A percentile compares a stretch with the other conserved stretches of the same genome.
Evolutionary conservation across 2,888 invertebrate species (phyloP).

Genomic region (Andricus quercusramuli): DNA sequence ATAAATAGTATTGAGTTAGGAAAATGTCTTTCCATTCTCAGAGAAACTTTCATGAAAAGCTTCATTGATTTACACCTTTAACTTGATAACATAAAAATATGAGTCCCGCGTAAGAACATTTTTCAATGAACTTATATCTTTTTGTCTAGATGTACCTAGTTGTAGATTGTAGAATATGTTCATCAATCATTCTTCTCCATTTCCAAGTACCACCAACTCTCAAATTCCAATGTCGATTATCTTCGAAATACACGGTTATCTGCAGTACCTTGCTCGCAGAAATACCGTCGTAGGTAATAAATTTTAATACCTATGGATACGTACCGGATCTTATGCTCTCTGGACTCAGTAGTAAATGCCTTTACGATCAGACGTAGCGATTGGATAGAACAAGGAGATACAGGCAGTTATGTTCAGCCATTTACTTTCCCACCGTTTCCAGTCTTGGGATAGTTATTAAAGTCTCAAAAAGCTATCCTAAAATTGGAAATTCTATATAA

Average conservation of each 20-base stretch:
- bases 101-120: background rate
- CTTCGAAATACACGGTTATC: constrained; percentile 25
- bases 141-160: background rate
- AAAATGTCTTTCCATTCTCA: background rate
- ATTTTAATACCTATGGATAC: constrained; percentile 39
- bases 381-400: constrained; percentile 39
- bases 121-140: background rate
- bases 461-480: background rate
- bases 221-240: constrained; percentile 28
- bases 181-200: background rate
- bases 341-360: constrained; percentile 39
- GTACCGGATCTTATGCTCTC: constrained; percentile 32
- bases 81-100: background rate
- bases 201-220: constrained; percentile 7
- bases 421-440: constrained; percentile 17
- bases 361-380: constrained; percentile 37
- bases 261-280: background rate
- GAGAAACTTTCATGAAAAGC: background rate
- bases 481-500: background rate
- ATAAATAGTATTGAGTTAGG: background rate
- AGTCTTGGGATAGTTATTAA: constrained; percentile 4
- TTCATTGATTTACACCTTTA: background rate
- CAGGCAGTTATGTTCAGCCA: constrained; percentile 38
- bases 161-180: background rate
- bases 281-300: constrained; percentile 40